Evolutionary conservation across 2,113 vertebrate species (phyloP).

Genomic region (Gadus macrocephalus): DNA sequence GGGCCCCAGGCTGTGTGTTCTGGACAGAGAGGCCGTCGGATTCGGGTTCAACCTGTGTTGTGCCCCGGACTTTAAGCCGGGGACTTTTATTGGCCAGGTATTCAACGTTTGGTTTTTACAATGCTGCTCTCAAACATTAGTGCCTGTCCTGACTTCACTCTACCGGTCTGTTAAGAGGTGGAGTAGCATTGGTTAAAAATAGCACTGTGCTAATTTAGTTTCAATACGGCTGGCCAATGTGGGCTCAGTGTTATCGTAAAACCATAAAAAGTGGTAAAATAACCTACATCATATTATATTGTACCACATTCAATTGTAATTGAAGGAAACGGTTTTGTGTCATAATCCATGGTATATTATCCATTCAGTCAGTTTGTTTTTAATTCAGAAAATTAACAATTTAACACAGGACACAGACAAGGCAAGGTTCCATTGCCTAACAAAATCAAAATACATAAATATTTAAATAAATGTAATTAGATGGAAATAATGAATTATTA

Average conservation of each 20-base stretch:
- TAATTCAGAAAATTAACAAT: no score
- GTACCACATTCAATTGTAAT: no score
- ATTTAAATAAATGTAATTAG: no score
- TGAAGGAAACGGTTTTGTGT: no score
- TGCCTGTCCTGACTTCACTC: neutral
- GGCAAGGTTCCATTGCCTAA: no score
- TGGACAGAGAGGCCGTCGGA: slow-evolving; percentile 46
- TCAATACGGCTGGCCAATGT: neutral
- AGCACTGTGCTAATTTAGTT: neutral
- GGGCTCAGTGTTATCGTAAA: neutral
- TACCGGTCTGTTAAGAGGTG: neutral
- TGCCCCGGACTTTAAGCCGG: slow-evolving; percentile 26
- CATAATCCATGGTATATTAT: no score
- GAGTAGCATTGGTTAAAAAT: neutral
- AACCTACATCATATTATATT: no score
- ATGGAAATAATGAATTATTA: no score
- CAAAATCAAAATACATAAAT: no score
- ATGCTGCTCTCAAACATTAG: neutral
- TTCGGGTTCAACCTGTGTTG: slow-evolving; percentile 64
- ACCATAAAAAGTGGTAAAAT: no score
- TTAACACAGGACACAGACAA: no score
- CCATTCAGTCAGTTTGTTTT: no score
- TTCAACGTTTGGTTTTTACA: neutral
- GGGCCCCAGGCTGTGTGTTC: slow-evolving; percentile 40
- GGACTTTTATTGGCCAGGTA: slow-evolving; percentile 66